Conservation (phyloP, 1,140 invertebrate species). For the Belonocnema kinseyi region DNA sequence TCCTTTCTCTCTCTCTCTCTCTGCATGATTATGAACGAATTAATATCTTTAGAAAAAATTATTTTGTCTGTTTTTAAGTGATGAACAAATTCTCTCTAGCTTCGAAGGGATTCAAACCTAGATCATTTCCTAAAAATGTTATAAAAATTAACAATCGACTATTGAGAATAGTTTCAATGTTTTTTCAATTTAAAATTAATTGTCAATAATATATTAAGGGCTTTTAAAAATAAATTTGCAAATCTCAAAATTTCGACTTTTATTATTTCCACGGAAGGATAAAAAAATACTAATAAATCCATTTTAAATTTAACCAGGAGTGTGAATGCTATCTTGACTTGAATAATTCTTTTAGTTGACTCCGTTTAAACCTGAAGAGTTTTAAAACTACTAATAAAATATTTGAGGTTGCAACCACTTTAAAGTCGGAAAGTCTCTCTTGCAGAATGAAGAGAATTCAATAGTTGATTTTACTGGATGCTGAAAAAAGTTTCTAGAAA, state of each 20-base stretch:
- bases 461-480: background rate
- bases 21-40: no score
- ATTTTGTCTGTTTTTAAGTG: no score
- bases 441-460: background rate
- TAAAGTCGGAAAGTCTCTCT: background rate
- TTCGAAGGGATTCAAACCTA: no score
- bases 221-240: no score
- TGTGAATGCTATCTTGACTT: background rate
- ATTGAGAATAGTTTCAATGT: no score
- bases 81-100: no score
- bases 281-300: background rate
- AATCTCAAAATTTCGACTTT: background rate
- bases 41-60: no score
- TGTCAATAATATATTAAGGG: no score
- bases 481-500: conserved; percentile 14
- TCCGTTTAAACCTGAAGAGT: background rate
- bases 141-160: no score
- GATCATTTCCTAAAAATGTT: no score
- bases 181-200: no score
- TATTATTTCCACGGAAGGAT: background rate
- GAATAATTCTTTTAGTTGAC: conserved; percentile 6
- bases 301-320: background rate
- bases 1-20: no score
- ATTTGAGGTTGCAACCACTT: conserved; percentile 15
- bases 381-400: conserved; percentile 25